A percentile compares a stretch with the other conserved stretches of the same genome.
phyloP scores from a whole-genome alignment of 2,797 vertebrate species.

The Spea hammondii region DNA sequence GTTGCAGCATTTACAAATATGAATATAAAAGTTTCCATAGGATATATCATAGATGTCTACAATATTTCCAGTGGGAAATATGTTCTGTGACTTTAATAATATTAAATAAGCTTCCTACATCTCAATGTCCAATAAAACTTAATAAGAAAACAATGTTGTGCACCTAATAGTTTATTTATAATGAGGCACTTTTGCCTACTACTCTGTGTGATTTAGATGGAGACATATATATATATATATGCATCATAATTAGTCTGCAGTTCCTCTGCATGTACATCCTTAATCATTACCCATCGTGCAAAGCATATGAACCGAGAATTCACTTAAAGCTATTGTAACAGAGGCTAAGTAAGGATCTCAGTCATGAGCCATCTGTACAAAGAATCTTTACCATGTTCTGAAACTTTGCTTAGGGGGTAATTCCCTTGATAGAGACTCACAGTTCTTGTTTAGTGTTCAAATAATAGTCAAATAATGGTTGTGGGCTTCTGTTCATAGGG shows the following conservation, averaged over 20 bases:
- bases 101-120: background rate
- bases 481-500: too few relatives aligned
- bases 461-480: too few relatives aligned
- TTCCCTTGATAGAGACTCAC: slow-evolving; percentile 46
- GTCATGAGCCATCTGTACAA: slow-evolving; percentile 19
- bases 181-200: background rate
- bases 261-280: background rate
- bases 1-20: background rate
- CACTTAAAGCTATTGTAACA: background rate
- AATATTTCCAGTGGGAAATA: too few relatives aligned
- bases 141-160: background rate
- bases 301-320: background rate
- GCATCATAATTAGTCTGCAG: background rate
- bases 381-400: slow-evolving; percentile 35
- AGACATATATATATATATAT: background rate
- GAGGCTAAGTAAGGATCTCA: background rate
- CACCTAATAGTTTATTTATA: background rate
- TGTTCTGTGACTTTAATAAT: background rate
- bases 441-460: too few relatives aligned
- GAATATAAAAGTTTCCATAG: background rate
- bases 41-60: too few relatives aligned
- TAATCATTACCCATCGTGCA: background rate
- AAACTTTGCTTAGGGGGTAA: slow-evolving; percentile 52
- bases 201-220: background rate
- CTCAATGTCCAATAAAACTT: background rate